Evolutionary conservation across 1,140 invertebrate genomes (phyloP), one percentile per base, ranked within the genome.

Genomic region (Orchestia grillus): DNA sequence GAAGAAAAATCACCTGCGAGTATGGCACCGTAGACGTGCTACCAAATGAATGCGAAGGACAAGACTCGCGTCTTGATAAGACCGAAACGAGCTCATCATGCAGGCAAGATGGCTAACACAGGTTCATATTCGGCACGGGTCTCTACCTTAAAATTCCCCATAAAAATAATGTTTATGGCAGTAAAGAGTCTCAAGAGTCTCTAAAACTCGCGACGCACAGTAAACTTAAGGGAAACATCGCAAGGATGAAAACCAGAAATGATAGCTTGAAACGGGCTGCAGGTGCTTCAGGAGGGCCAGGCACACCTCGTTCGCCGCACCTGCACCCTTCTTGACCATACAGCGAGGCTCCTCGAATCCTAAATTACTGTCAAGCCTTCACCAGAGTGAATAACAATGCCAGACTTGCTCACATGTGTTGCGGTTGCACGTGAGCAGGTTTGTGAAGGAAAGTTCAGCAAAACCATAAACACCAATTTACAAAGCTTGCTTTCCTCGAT

Each of bases 151-250:
- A 94, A 94, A 94, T 94, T 94, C 92, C 92, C 44, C 92, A 94
- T 94, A 94, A 94, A 94, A 94, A 44, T 94, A 94, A 94, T 94
- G 92, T 94, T 94, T 94, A 94, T 94, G 92, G 92, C 92, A 45
- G 92, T 94, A 94, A 94, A 94, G 92, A 94, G 92, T 40, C 92
- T 94, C 92, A 94, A 94, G 92, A 94, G 92, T 94, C 92, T 94
- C 92, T 94, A 94, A 94, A 94, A 94, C 92, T 94, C 92, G 36
- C 92, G 3, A 44, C 41, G 92, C 92, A 44, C 36, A 94, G 8
- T 45, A 47, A 94, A 94, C 92, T 94, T 47, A 94, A 45, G 47
- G 43, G 44, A 94, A 94, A 47, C 92, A 94, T 28, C 92, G 92
- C 92, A 44, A 44, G 92, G 92, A 94, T 94, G 92, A 44, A 94